Evolutionary conservation across 2,888 invertebrate genomes (phyloP).

Genomic region (Andrena bucephala): DNA sequence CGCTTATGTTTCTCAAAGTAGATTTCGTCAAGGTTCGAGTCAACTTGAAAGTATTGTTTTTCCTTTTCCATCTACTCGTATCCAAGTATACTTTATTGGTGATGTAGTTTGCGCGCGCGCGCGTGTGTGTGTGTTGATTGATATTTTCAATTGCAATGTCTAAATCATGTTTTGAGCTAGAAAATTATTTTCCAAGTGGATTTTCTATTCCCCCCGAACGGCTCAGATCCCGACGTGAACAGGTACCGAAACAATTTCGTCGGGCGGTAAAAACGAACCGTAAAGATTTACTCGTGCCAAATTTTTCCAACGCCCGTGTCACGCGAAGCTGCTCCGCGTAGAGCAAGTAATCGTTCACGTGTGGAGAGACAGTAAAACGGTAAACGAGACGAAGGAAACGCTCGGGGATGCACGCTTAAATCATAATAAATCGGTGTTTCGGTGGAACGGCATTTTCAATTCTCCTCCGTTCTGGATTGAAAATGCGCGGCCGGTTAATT

Average conservation of each 20-base stretch:
- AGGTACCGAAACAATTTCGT: conserved; percentile 45
- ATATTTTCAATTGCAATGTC: no score
- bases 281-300: neutral
- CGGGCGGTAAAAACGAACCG: neutral
- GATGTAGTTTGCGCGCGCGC: no score
- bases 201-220: no score
- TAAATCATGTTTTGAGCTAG: no score
- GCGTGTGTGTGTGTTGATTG: no score
- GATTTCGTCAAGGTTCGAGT: no score
- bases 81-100: no score
- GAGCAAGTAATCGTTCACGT: neutral
- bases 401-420: conserved; percentile 4
- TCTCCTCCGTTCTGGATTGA: conserved; percentile 11
- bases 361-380: conserved; percentile 6
- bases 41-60: no score
- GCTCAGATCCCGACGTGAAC: conserved; percentile 8
- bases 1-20: no score
- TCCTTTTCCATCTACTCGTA: no score
- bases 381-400: conserved; percentile 27
- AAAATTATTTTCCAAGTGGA: no score
- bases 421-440: neutral
- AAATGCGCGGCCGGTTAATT: no score
- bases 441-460: conserved; percentile 31
- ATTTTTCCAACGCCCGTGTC: conserved; percentile 31
- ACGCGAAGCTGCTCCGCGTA: conserved; percentile 23